Evolutionary conservation across 2,888 invertebrate genomes (phyloP).

Genomic region (Pyralis farinalis): DNA sequence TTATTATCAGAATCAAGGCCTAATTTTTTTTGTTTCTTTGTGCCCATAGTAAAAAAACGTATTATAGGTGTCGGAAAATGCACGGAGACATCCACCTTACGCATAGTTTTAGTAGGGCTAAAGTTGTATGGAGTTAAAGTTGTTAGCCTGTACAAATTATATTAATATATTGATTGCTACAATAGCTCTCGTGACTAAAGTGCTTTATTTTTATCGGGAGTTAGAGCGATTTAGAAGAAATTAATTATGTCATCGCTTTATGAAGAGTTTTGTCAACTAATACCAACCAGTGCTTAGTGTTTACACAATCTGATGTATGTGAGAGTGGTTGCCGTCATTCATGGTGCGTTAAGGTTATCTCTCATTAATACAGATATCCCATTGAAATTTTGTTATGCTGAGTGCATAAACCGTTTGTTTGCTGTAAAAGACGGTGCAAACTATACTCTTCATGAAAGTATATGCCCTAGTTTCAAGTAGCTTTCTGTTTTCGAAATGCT

Average conservation of each 20-base stretch:
- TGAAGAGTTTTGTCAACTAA: conserved; percentile 22
- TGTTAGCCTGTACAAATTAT: conserved; percentile 62
- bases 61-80: conserved; percentile 35
- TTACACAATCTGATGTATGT: background rate
- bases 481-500: conserved; percentile 22
- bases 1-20: conserved; percentile 20
- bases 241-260: conserved; percentile 36
- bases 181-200: conserved; percentile 55
- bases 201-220: conserved; percentile 57
- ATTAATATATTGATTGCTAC: conserved; percentile 59
- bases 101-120: conserved; percentile 30
- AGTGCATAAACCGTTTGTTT: background rate
- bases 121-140: conserved; percentile 27
- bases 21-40: conserved; percentile 20
- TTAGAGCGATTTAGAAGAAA: conserved; percentile 39
- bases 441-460: background rate
- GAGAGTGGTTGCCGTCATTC: background rate
- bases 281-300: background rate
- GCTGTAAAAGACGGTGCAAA: background rate
- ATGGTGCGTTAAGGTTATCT: background rate
- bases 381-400: conserved; percentile 1
- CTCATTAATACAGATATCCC: background rate
- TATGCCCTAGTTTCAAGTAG: conserved; percentile 18
- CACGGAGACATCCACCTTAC: conserved; percentile 33
- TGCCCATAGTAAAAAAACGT: conserved; percentile 4